Base-by-base conservation (phyloP, 2,888 invertebrate species). In the Apamea monoglypha region DNA sequence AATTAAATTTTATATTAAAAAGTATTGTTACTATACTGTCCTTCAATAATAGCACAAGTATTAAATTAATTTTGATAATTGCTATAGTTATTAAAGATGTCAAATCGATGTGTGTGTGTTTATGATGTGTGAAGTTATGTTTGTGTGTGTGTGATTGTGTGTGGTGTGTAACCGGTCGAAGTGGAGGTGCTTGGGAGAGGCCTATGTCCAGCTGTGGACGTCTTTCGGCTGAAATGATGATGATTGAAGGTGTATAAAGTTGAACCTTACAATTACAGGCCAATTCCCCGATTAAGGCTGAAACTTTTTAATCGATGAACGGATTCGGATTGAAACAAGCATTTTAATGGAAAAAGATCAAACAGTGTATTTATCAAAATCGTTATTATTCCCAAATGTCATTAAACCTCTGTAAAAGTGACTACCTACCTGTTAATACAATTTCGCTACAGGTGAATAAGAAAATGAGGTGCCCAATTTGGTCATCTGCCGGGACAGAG, bases 31-130 rank as follows among this genome's bases (percentile, higher is more conserved):
- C 4, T 29, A 47, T 61, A 68, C 44, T 32, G 1, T 18, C 21
- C 5, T 6, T 59, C 7, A 29, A n/a, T n/a, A 79, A 56, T 40
- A 44, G 29, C 29, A 36, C 4, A 53, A 76, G 21, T 36, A 56
- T 47, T 14, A 18, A 61, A 40, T n/a, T 68, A n/a, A 6, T 21
- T 79, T 50, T 40, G n/a, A 53, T 50, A 50, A 61, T 79, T 59
- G 29, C 3, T 25, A 61, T 50, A 40, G 40, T 61, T 78, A 78
- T 50, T 78, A 47, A 36, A 18, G 8, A 29, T n/a, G 47, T 47
- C 47, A 47, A 47, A 47, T 47, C 16, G 47, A 47, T 47, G 2
- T 47, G 3, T 47, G 47, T 47, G 47, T 47, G 47, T 16, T 47
- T 47, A 47, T 3, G 47, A 47, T 47, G 16, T 47, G 14, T 47